Conservation (phyloP, 2,888 invertebrate species). For the Stratiomys singularior region DNA sequence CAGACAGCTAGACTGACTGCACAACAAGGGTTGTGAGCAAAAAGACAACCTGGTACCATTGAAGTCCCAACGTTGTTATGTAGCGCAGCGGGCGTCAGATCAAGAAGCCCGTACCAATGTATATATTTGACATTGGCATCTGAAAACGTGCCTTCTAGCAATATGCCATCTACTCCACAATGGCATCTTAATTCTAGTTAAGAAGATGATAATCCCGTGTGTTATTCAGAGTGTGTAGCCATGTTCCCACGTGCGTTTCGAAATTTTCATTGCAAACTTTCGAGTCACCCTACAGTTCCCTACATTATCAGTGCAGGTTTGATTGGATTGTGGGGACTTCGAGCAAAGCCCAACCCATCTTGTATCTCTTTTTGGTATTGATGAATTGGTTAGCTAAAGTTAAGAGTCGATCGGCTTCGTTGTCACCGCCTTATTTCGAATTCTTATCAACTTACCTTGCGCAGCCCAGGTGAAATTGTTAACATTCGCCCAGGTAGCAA, state of each 20-base stretch:
- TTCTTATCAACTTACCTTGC: too few species aligned
- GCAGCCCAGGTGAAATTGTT: too few species aligned
- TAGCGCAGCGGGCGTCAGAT: background rate
- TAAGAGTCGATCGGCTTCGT: too few species aligned
- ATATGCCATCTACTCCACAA: background rate
- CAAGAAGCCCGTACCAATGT: background rate
- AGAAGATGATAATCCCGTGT: too few species aligned
- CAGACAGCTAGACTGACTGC: slow-evolving; percentile 3
- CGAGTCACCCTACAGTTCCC: too few species aligned
- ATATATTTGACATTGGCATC: background rate
- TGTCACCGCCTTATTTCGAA: too few species aligned
- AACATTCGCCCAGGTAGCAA: too few species aligned
- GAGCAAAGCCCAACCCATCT: background rate
- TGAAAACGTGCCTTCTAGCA: background rate
- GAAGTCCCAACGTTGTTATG: slow-evolving; percentile 20
- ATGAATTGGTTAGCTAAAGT: too few species aligned
- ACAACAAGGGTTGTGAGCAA: background rate
- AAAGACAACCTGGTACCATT: background rate
- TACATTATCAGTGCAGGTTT: background rate
- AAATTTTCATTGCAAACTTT: too few species aligned
- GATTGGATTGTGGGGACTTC: background rate
- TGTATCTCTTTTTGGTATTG: background rate
- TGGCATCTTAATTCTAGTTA: background rate
- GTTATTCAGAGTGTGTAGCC: too few species aligned
- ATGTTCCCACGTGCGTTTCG: too few species aligned